Conservation (phyloP, 2,797 vertebrate species). For the Pantherophis alleghaniensis region DNA sequence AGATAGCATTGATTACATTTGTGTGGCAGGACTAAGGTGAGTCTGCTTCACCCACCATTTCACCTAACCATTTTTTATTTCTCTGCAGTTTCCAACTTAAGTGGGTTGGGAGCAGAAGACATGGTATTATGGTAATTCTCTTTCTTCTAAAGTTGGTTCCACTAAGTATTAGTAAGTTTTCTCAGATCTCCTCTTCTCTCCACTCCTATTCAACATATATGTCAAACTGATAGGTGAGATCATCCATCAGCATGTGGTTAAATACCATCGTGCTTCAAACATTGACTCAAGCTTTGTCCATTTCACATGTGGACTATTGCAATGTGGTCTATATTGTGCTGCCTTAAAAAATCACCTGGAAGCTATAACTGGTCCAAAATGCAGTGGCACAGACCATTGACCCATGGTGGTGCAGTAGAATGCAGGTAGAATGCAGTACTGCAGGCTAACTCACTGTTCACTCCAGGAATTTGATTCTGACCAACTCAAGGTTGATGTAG, state of each 20-base stretch:
- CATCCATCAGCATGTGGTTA: neutral
- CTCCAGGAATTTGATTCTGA: neutral
- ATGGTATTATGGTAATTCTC: neutral
- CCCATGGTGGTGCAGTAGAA: neutral
- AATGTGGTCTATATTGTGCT: neutral
- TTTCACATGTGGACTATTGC: neutral
- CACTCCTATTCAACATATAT: neutral
- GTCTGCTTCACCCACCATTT: neutral
- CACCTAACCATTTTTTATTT: neutral
- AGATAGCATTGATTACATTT: neutral
- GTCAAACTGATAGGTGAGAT: neutral
- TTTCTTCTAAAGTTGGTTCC: neutral
- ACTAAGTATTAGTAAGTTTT: neutral
- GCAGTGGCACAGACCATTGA: neutral
- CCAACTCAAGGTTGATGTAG: neutral
- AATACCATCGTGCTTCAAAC: neutral
- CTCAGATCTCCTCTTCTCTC: neutral
- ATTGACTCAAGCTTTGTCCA: neutral
- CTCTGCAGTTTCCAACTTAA: neutral
- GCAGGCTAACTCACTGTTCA: neutral
- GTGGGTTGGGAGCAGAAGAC: neutral
- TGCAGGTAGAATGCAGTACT: neutral
- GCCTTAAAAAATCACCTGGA: neutral
- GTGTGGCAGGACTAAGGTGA: neutral
- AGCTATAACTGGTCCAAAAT: neutral